Percentiles rank a stretch among this genome's conserved stretches.
phyloP scores from a whole-genome alignment of 2,113 vertebrate genomes.

The Struthidea cinerea region DNA sequence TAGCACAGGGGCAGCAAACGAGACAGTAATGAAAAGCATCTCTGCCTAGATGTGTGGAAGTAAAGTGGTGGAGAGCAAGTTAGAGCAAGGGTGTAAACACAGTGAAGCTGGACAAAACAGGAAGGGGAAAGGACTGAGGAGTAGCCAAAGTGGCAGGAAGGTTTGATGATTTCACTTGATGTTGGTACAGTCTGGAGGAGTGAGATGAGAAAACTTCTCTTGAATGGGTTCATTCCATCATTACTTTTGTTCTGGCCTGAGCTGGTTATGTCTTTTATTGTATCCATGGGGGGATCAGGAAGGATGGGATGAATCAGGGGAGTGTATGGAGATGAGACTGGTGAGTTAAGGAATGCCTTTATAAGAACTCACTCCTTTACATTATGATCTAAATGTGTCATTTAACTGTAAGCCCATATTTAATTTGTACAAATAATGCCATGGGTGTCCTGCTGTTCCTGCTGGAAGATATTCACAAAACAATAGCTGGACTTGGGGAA shows the following conservation, averaged over 20 bases:
- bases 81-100: neutral
- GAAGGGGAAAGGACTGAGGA: neutral
- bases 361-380: neutral
- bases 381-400: neutral
- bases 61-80: neutral
- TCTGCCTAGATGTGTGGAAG: neutral
- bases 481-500: neutral
- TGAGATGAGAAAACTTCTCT: neutral
- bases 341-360: neutral
- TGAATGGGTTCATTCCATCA: neutral
- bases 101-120: neutral
- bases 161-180: neutral
- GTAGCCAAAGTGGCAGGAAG: neutral
- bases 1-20: neutral
- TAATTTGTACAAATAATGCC: neutral
- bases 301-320: neutral
- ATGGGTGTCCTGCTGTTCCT: neutral
- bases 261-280: neutral
- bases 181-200: neutral
- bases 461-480: neutral
- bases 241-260: neutral
- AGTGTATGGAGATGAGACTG: neutral
- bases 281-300: neutral
- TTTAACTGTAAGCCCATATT: neutral
- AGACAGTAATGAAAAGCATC: neutral